Conservation (phyloP, 2,888 invertebrate genomes). For the Drosophila birchii region DNA sequence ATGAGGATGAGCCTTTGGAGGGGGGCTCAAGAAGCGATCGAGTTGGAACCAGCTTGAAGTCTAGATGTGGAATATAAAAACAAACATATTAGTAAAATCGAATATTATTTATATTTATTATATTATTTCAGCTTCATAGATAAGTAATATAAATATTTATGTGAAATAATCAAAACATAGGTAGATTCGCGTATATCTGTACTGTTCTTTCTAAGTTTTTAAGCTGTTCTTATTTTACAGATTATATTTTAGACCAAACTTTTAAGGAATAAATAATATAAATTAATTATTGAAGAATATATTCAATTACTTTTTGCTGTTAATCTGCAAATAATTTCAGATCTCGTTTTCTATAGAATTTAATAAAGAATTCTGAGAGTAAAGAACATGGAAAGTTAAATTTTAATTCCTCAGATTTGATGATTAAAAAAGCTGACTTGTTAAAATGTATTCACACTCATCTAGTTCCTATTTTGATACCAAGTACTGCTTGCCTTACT, state of each 20-base stretch:
- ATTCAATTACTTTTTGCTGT: neutral
- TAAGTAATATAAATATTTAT: neutral
- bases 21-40: constrained; percentile 29
- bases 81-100: neutral
- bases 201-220: neutral
- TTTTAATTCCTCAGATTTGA: too few relatives aligned
- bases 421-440: neutral
- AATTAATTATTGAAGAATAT: neutral
- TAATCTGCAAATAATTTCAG: neutral
- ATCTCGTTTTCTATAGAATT: neutral
- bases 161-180: neutral
- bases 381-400: neutral
- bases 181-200: too few relatives aligned
- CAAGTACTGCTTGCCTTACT: neutral
- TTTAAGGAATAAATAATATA: neutral
- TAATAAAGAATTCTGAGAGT: neutral
- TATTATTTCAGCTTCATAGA: neutral
- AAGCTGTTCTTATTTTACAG: neutral
- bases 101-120: neutral
- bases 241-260: too few relatives aligned
- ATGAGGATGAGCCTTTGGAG: constrained; percentile 44
- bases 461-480: neutral
- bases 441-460: neutral
- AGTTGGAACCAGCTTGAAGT: neutral
- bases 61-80: neutral